Evolutionary conservation across 2,888 invertebrate species (phyloP), one percentile per base, ranked within the genome.

Genomic region (Frankliniella intonsa): DNA sequence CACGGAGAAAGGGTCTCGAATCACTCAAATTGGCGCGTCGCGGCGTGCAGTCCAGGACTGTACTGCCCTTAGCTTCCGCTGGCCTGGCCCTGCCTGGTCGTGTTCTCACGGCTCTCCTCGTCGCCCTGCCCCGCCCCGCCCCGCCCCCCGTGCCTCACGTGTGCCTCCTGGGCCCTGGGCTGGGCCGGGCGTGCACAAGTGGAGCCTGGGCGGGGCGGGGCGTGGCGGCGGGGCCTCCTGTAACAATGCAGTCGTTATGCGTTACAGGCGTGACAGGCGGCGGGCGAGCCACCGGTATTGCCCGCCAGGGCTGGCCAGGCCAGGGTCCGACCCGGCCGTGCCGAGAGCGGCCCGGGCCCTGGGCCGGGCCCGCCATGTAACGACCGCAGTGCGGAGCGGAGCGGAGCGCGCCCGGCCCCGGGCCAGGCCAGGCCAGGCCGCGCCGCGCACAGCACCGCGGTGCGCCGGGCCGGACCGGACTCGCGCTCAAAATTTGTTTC

Each of bases 241-340:
- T 76, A 76, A 76, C 69, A 76, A 76, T 76, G 69, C 69, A 76
- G 69, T 76, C 69, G 69, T 76, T 76, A 76, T 76, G 69, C 69
- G 69, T 76, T 76, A 76, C 69, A 76, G 25, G 69, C 69, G 69
- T 76, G 69, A 76, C 69, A 76, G 69, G 25, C 69, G 22, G 22
- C 69, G 25, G 22, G 22, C 69, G 25, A 76, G 69, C 69, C 69
- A 76, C 69, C 25, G 69, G 69, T 25, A 76, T 76, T 76, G 69
- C 69, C 69, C 8, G 69, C 38, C 38, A 38, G 38, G 38, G 38
- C 38, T 38, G 38, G 38, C 38, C 38, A 3, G 38, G 38, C 5
- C 38, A 38, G 38, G 38, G 38, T 5, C 38, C 38, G 38, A 38
- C 38, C 38, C 38, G 38, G 62, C 62, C 55, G 55, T 17, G 55